Evolutionary conservation across 2,113 vertebrate species (phyloP), one percentile per base, ranked within the genome.

Genomic region (Labeo rohita): DNA sequence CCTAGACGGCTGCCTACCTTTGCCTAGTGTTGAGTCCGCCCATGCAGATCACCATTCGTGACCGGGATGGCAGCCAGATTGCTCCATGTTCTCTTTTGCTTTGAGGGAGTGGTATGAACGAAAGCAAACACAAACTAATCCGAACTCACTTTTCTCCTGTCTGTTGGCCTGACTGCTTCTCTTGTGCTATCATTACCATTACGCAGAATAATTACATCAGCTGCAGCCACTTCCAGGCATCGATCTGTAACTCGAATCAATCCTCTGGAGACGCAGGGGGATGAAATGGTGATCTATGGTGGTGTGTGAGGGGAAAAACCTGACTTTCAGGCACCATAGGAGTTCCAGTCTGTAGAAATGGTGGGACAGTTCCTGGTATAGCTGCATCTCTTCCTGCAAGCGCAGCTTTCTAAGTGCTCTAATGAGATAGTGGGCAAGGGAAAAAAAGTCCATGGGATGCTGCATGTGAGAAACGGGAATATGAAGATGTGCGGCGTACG

Each of bases 401-500:
- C 72, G 16, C 75, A 16, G 43, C 61, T 28, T 72, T 36, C 16
- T 74, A 82, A 80, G 79, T 86, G 85, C 65, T 83, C 63, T 84
- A 79, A 65, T 54, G 77, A 85, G 52, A 47, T 68, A 54, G 80
- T 70, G 80, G 36, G 85, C 65, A 63, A 76, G 34, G 56, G 28
- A 49, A 45, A 83, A 83, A 61, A 18, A 28, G 23, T 28, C 50
- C 7, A 12, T 54, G 18, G 66, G 84, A 85, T 82, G 84, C 84
- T 91, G 70, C 82, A 39, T 50, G 66, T 83, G 89, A 93, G 92
- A 91, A 89, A 92, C 88, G 78, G 91, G 90, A 89, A 93, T 87
- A 87, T 87, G 88, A 80, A 87, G 86, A 91, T 85, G 83, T 23
- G 81, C 75, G 85, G 91, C 80, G 88, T 88, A 54, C 15, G 68